Base-by-base conservation (phyloP, 2,797 vertebrate genomes). In the Pipistrellus pygmaeus region DNA sequence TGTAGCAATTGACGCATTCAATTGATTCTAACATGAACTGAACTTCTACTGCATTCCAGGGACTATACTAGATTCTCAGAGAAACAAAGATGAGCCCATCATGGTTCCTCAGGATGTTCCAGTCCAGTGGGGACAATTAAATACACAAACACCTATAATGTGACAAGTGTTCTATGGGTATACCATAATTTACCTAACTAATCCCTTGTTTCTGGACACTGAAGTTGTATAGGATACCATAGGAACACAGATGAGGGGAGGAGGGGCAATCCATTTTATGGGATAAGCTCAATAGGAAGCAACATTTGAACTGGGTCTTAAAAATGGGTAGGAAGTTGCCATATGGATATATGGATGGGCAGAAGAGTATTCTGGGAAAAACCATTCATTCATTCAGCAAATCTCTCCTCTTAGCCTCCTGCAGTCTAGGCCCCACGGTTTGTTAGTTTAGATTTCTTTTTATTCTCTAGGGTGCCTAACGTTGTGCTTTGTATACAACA, bases 391-490 rank as follows among this genome's bases (percentile, higher is more conserved):
- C 10, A 21, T 77, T 69, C 60, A 25, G 53, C 51, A 53, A 41
- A 38, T 66, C 51, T 73, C 6, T 62, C 23, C 35, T 66, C 4
- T 78, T 46, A 77, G 60, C 13, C 21, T 71, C 30, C 32, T 55
- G 4, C 23, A 77, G 23, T 51, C 35, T 87, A 38, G 21, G 25
- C 15, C 20, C 17, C 6, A 13, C 48, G 30, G 32, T 51, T 87
- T 84, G 8, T 64, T 71, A 41, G 12, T 66, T 87, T 78, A 90
- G 51, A 55, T 87, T 94, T 73, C 25, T 88, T 85, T 62, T 15
- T 89, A 23, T 75, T 78, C 18, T 81, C 64, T 72, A 72, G 8
- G 15, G 35, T 87, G 23, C 18, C 30, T 88, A 18, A 35, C 21
- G 1, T 48, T 46, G 30, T 69, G 13, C 53, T 71, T 85, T 96